Base-by-base conservation (phyloP, 2,113 vertebrate species). In the Ibidorhyncha struthersii region DNA sequence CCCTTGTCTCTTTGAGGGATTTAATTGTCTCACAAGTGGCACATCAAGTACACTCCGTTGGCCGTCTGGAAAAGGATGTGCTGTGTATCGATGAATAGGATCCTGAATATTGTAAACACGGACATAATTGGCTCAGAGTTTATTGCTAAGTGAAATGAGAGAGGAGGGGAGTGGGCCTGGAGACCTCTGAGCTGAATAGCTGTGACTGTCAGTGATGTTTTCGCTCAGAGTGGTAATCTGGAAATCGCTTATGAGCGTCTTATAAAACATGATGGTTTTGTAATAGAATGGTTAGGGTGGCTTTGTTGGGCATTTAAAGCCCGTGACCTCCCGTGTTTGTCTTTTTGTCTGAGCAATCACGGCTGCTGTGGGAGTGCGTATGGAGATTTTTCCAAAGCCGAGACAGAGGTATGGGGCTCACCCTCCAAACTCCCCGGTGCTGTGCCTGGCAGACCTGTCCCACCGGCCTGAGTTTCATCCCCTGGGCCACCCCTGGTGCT, bases 21-120 rank as follows among this genome's bases (percentile, higher is more conserved):
- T 88, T 90, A 63, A 96, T 97, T 97, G 97, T 97, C 88, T 97
- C 84, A 93, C 86, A 91, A 97, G 97, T 95, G 95, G 96, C 92
- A 78, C 91, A 53, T 65, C 66, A 49, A 82, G 95, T 85, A 40
- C 93, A 95, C 90, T 94, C 94, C 67, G 12, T 78, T 97, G 97
- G 92, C 96, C n/a, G 61, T 90, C 10, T 59, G 59, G 97, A 81
- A 82, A 58, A 61, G 34, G 45, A 92, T 56, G 23, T 18, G 7
- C 82, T 10, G 86, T 55, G n/a, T 85, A 36, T 71, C 61, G 66
- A 82, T 93, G 95, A 88, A 84, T 93, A 86, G 95, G 83, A 91
- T 86, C 82, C 96, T 89, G 97, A 96, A 96, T 88, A 82, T 95
- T 74, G 92, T 96, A 94, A 96, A 91, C 90, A 93, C 9, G 23